A percentile compares a stretch with the other conserved stretches of the same genome.
These are phyloP conservation scores for Noctua janthina DNA, from an alignment of 2,888 invertebrate genomes.

Conservation along the genomic window DNA sequence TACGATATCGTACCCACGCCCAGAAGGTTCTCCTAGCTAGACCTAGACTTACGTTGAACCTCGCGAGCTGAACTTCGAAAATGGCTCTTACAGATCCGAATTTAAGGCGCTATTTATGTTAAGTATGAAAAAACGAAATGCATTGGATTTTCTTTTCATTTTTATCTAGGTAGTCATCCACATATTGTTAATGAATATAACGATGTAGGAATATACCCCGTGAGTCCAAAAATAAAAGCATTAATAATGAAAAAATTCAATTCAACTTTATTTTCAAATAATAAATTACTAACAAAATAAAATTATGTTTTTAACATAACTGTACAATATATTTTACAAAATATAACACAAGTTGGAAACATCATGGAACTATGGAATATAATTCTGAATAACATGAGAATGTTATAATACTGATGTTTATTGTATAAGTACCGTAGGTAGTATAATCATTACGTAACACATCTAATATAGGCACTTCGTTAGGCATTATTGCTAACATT, in stretches of 20 bases:
- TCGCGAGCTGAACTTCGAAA: neutral
- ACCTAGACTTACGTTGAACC: neutral
- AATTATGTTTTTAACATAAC: conserved; percentile 45
- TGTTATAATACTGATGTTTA: conserved; percentile 65
- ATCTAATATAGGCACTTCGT: conserved; percentile 61
- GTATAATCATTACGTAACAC: conserved; percentile 32
- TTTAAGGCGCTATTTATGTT: neutral
- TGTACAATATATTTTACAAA: conserved; percentile 57
- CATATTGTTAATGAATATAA: neutral
- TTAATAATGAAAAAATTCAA: conserved; percentile 31
- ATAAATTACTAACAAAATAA: conserved; percentile 73
- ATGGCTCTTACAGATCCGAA: neutral
- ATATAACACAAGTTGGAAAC: conserved; percentile 59
- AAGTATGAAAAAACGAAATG: neutral
- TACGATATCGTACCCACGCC: neutral
- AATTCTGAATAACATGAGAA: conserved; percentile 54
- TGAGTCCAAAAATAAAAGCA: neutral
- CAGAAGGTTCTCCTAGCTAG: neutral
- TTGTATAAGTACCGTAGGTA: conserved; percentile 39
- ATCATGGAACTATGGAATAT: conserved; percentile 48
- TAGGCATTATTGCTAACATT: conserved; percentile 40
- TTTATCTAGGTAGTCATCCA: neutral
- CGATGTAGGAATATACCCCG: neutral
- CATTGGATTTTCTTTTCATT: neutral
- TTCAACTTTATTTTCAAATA: conserved; percentile 59